phyloP scores from a whole-genome alignment of 2,888 invertebrate genomes.

The Cryptus armator region DNA sequence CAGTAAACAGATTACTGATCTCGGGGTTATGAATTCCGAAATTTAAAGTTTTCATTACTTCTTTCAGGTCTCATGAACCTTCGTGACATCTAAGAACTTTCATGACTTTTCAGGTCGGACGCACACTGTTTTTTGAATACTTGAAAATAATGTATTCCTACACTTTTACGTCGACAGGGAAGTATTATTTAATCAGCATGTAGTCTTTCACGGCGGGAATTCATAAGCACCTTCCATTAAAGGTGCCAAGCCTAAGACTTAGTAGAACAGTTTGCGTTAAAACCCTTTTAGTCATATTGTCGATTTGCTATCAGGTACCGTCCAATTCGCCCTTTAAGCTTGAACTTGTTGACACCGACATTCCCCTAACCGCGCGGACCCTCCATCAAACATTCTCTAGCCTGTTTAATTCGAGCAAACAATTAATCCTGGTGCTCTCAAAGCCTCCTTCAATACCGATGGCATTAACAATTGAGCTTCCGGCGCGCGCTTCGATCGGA shows the following conservation, averaged over 20 bases:
- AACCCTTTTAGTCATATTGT: not conserved
- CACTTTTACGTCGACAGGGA: no score
- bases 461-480: slow-evolving; percentile 61
- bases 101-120: no score
- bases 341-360: not conserved
- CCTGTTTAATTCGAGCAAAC: slow-evolving; percentile 61
- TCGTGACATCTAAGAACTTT: no score
- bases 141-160: no score
- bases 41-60: no score
- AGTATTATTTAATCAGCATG: no score
- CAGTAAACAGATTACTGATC: no score
- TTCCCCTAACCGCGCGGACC: not conserved
- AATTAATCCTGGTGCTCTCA: slow-evolving; percentile 62
- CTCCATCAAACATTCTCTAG: slow-evolving; percentile 41
- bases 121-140: no score
- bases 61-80: no score
- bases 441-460: slow-evolving; percentile 59
- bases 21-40: no score
- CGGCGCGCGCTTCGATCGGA: slow-evolving; percentile 60
- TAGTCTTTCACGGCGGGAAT: not conserved
- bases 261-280: not conserved
- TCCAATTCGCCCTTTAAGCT: not conserved
- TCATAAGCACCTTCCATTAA: not conserved
- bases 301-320: not conserved
- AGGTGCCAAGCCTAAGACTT: not conserved